Conservation (phyloP, 92 coral and sea anemone species). For the Micromussa lordhowensis region DNA sequence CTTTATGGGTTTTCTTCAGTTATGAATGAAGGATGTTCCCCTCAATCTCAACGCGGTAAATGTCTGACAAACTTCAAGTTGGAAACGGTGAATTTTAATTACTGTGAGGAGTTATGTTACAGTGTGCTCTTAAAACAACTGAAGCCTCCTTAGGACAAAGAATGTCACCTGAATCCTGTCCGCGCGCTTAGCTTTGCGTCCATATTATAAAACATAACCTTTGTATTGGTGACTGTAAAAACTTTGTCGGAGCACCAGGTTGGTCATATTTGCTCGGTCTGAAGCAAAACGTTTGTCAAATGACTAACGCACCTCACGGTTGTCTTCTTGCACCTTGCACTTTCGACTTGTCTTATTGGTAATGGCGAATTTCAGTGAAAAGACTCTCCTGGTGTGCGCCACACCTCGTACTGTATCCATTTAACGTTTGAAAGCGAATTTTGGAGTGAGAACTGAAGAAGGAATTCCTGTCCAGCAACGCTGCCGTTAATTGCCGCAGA, state of each 20-base stretch:
- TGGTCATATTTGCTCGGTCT: not conserved
- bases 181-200: not conserved
- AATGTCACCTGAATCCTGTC: not conserved
- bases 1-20: not conserved
- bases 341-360: not conserved
- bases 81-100: not conserved
- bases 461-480: not conserved
- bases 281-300: not conserved
- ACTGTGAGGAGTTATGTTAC: not conserved
- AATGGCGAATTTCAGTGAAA: not conserved
- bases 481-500: not conserved
- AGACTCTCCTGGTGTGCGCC: not conserved
- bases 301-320: not conserved
- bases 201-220: not conserved
- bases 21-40: not conserved
- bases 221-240: not conserved
- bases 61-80: not conserved
- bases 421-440: not conserved
- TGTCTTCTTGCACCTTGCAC: too few species aligned
- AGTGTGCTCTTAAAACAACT: not conserved
- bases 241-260: not conserved
- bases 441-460: not conserved
- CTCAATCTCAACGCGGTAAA: too few species aligned
- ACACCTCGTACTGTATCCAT: not conserved
- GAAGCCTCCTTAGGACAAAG: not conserved